Evolutionary conservation across 2,797 vertebrate species (phyloP), one percentile per base, ranked within the genome.

Genomic region (Columba guinea): DNA sequence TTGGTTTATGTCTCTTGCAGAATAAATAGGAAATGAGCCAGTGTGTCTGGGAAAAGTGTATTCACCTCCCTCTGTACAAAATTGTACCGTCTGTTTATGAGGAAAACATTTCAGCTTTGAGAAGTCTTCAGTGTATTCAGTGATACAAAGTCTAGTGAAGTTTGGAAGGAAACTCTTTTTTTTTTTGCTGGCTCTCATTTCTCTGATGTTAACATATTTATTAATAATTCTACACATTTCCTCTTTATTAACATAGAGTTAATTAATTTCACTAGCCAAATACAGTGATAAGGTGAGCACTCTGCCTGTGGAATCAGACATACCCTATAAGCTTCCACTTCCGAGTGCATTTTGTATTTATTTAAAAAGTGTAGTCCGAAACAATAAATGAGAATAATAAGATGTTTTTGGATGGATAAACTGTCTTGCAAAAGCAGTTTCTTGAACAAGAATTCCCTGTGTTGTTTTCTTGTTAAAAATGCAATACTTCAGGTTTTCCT

Each of bases 141-240:
- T 88, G 37, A 44, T 69, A 82, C 17, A 32, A 87, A 64, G 12
- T 64, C 76, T 87, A 73, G 94, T 48, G 10, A 96, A 87, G 75
- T 77, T 75, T 64, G 67, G 59, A 90, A 80, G 59, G 63, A 91
- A 80, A 75, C 69, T 49, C 30, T 62, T 88, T 74, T 73, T 76
- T 35, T 35, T 35, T 41, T 44, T 60, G 6, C 5, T 90, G 58
- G 58, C 20, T 81, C 53, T 95, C 41, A 30, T 84, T 92, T 95
- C 37, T 59, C 78, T 79, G 74, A 76, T 65, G 53, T 92, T 89
- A 93, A 67, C 52, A 78, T 28, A 34, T 89, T 93, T 63, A 77
- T 89, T 90, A 93, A 77, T 92, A 75, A 74, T 96, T 96, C 74
- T 95, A 63, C 73, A 91, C 84, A 52, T n/a, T 44, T 95, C 49